Conservation (phyloP, 1,140 invertebrate genomes). For the Lepidostoma basale region DNA sequence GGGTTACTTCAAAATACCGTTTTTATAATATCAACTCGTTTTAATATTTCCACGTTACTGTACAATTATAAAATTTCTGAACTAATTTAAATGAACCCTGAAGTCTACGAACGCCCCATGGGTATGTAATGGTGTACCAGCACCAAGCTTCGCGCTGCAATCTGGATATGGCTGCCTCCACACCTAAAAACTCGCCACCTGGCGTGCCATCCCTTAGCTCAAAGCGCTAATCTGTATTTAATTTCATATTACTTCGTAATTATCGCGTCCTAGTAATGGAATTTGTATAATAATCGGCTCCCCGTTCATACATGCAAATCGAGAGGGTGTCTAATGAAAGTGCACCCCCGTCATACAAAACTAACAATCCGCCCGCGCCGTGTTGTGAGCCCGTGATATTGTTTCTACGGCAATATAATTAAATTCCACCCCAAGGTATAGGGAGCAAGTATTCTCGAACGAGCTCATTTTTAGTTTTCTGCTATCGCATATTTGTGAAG, state of each 20-base stretch:
- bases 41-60: no score
- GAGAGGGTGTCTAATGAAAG: slow-evolving; percentile 38
- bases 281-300: slow-evolving; percentile 45
- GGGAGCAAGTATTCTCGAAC: slow-evolving; percentile 14
- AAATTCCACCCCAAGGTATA: slow-evolving; percentile 6
- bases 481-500: no score
- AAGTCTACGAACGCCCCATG: no score
- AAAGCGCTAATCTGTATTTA: slow-evolving; percentile 42
- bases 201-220: no score
- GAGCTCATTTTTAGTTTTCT: no score
- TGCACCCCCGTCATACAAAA: slow-evolving; percentile 31
- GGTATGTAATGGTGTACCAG: neutral
- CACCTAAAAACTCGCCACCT: no score
- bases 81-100: no score
- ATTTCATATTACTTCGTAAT: slow-evolving; percentile 45
- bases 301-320: slow-evolving; percentile 4
- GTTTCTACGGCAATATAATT: slow-evolving; percentile 12
- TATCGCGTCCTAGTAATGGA: slow-evolving; percentile 43
- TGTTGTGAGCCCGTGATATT: neutral
- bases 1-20: no score
- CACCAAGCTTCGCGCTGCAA: neutral
- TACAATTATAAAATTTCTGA: no score
- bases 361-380: slow-evolving; percentile 13
- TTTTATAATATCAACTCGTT: no score
- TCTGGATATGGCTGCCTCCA: no score